Percentiles rank a stretch among this genome's conserved stretches.
Evolutionary conservation across 1,140 invertebrate species (phyloP).

Genomic region (Procambarus clarkii): DNA sequence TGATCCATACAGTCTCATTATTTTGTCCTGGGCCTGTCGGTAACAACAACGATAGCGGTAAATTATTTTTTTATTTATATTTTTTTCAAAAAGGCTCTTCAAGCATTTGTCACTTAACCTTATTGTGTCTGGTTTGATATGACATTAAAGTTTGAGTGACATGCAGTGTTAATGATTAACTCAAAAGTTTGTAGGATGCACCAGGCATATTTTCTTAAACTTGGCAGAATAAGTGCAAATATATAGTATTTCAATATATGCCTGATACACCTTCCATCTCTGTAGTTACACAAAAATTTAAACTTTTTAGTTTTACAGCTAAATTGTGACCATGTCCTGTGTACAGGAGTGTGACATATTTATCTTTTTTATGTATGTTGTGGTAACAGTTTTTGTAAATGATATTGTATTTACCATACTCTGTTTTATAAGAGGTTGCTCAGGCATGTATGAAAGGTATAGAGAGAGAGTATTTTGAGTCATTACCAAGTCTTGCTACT

Average conservation of each 20-base stretch:
- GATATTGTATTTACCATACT: not conserved
- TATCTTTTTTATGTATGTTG: constrained; percentile 2
- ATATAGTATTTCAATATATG: not conserved
- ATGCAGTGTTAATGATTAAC: not conserved
- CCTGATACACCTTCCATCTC: not conserved
- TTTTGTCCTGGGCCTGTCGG: not conserved
- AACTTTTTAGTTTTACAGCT: not conserved
- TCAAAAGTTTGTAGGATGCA: not conserved
- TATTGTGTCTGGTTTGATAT: not conserved
- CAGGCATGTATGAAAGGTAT: constrained; percentile 7
- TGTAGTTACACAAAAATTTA: not conserved
- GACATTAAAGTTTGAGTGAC: not conserved
- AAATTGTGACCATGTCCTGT: not conserved
- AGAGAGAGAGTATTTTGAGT: not conserved
- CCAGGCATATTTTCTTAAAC: not conserved
- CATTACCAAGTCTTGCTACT: constrained; percentile 16
- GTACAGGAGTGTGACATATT: not conserved
- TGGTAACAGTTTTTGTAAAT: not conserved
- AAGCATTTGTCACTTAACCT: not conserved
- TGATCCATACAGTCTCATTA: not conserved
- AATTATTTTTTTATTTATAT: not conserved
- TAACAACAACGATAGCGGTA: not conserved
- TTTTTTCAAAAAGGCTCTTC: not conserved
- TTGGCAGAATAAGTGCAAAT: constrained; percentile 2
- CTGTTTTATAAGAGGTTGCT: constrained; percentile 6